A percentile compares a stretch with the other conserved stretches of the same genome.
Conservation (phyloP, 2,113 vertebrate species). For the Pseudois nayaur region DNA sequence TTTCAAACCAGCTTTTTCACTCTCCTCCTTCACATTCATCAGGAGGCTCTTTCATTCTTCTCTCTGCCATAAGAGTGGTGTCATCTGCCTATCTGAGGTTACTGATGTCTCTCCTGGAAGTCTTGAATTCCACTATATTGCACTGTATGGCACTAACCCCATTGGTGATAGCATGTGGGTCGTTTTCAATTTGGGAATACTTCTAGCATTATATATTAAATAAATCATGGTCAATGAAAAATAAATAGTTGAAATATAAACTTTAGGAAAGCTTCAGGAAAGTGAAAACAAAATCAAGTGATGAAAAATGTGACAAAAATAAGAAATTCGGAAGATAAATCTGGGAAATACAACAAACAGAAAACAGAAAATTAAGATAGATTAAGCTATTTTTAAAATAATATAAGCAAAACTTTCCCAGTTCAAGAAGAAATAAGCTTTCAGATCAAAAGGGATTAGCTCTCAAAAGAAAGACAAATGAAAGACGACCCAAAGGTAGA, state of each 20-base stretch:
- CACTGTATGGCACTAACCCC: background rate
- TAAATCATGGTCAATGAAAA: background rate
- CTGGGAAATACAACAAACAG: background rate
- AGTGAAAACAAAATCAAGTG: background rate
- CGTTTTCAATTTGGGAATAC: background rate
- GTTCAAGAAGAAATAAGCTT: background rate
- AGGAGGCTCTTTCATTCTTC: background rate
- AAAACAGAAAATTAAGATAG: background rate
- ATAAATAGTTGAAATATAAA: background rate
- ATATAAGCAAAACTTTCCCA: background rate
- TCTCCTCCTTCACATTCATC: background rate
- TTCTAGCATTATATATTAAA: background rate
- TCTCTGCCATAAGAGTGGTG: background rate
- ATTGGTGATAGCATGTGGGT: background rate
- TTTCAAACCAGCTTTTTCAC: background rate
- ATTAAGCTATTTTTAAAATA: background rate
- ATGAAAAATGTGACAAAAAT: background rate
- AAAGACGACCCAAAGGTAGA: background rate
- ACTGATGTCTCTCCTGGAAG: background rate
- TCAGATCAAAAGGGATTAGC: background rate
- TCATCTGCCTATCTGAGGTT: background rate
- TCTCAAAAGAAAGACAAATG: background rate
- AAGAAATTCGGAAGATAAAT: background rate
- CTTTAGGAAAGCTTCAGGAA: background rate
- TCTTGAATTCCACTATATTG: background rate